These are phyloP conservation scores for Xenopus petersii DNA, from an alignment of 2,797 vertebrate genomes.

Conservation along the genomic window DNA sequence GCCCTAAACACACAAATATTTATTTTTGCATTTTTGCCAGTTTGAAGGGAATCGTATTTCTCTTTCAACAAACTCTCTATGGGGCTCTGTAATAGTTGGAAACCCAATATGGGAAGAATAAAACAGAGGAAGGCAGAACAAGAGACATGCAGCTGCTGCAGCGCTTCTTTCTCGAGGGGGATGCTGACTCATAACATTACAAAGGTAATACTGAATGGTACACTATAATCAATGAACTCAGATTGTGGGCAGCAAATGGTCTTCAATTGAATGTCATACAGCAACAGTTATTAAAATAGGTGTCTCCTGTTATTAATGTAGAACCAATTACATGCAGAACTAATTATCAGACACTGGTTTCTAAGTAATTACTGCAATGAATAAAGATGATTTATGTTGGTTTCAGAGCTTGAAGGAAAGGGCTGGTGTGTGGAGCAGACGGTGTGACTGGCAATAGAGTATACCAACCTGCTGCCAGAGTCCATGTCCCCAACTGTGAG, in stretches of 20 bases:
- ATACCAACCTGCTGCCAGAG: conserved; percentile 4
- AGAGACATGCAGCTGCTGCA: too few species aligned
- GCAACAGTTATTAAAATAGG: conserved; percentile 38
- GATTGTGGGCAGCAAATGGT: conserved; percentile 12
- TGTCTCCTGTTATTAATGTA: conserved; percentile 44
- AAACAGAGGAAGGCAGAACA: too few species aligned
- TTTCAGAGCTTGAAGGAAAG: conserved; percentile 24
- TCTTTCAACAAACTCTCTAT: too few species aligned
- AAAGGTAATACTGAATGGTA: not conserved
- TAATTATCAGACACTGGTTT: conserved; percentile 40
- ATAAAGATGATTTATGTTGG: conserved; percentile 35
- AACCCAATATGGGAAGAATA: too few species aligned
- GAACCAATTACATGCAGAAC: conserved; percentile 44
- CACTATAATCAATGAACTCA: not conserved
- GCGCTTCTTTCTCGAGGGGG: too few species aligned
- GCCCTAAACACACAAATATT: too few species aligned
- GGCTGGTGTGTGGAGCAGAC: not conserved
- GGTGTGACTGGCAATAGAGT: conserved; percentile 14
- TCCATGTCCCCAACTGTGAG: conserved; percentile 24
- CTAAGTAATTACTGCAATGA: conserved; percentile 42
- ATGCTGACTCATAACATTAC: too few species aligned
- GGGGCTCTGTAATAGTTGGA: too few species aligned
- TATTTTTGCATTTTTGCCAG: too few species aligned
- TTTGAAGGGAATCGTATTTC: too few species aligned
- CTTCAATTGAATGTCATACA: conserved; percentile 19